Conservation (phyloP, 2,888 invertebrate species). For the Torymus tubicola region DNA sequence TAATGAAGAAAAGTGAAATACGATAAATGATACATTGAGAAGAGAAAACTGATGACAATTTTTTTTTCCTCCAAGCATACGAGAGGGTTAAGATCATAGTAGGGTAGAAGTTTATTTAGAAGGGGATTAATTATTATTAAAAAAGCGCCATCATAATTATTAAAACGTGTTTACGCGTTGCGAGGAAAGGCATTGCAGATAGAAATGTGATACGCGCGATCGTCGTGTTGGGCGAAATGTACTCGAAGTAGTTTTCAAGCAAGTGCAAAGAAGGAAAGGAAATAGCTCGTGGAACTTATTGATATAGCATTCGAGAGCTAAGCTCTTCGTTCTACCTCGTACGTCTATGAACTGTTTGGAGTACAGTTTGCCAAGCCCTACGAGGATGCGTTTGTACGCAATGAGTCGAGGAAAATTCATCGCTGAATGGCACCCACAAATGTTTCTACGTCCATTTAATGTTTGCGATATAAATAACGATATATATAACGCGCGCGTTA, state of each 20-base stretch:
- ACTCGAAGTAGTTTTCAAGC: slow-evolving; percentile 14
- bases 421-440: background rate
- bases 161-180: slow-evolving; percentile 5
- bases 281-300: background rate
- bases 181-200: background rate
- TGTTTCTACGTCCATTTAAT: slow-evolving; percentile 29
- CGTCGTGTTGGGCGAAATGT: slow-evolving; percentile 19
- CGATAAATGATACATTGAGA: slow-evolving; percentile 20
- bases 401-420: slow-evolving; percentile 16
- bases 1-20: slow-evolving; percentile 17
- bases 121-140: slow-evolving; percentile 33
- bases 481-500: background rate
- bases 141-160: slow-evolving; percentile 29
- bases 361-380: slow-evolving; percentile 24
- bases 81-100: slow-evolving; percentile 39
- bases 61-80: slow-evolving; percentile 21
- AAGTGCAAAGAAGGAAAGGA: slow-evolving; percentile 1
- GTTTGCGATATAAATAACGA: slow-evolving; percentile 9
- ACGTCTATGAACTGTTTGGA: slow-evolving; percentile 4
- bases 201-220: slow-evolving; percentile 36
- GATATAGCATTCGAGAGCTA: background rate
- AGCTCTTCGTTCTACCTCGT: slow-evolving; percentile 10
- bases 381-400: slow-evolving; percentile 19
- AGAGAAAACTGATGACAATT: slow-evolving; percentile 34
- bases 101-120: slow-evolving; percentile 41